Evolutionary conservation across 2,797 vertebrate species (phyloP).

Genomic region (Cyclopterus lumpus): DNA sequence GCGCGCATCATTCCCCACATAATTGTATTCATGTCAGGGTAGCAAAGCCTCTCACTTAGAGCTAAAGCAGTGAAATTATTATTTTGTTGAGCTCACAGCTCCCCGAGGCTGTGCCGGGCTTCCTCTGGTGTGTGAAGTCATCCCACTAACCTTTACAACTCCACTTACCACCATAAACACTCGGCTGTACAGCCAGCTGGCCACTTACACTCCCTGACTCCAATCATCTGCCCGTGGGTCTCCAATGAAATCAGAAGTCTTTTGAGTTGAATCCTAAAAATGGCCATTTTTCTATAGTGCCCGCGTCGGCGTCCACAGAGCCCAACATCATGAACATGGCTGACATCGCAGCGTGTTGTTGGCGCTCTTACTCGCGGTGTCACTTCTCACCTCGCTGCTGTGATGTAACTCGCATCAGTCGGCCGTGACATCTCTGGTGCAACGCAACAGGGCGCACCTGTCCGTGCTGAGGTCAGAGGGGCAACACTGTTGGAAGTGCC

Average conservation of each 20-base stretch:
- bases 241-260: slow-evolving; percentile 3
- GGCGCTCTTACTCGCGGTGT: background rate
- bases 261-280: background rate
- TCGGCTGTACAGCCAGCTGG: background rate
- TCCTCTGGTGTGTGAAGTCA: slow-evolving; percentile 26
- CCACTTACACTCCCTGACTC: background rate
- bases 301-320: background rate
- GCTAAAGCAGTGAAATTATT: slow-evolving; percentile 10
- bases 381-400: background rate
- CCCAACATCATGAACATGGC: background rate
- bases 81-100: slow-evolving; percentile 25
- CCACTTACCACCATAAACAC: slow-evolving; percentile 15
- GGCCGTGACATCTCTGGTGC: background rate
- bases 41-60: slow-evolving; percentile 22
- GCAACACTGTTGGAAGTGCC: background rate
- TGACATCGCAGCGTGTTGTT: too few species aligned
- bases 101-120: slow-evolving; percentile 8
- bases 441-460: background rate
- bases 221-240: slow-evolving; percentile 2
- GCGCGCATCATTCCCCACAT: background rate
- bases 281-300: background rate
- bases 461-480: background rate
- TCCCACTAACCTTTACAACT: slow-evolving; percentile 25
- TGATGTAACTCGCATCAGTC: background rate
- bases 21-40: slow-evolving; percentile 1